phyloP scores from a whole-genome alignment of 2,113 vertebrate species.

The Ammodramus savannarum region DNA sequence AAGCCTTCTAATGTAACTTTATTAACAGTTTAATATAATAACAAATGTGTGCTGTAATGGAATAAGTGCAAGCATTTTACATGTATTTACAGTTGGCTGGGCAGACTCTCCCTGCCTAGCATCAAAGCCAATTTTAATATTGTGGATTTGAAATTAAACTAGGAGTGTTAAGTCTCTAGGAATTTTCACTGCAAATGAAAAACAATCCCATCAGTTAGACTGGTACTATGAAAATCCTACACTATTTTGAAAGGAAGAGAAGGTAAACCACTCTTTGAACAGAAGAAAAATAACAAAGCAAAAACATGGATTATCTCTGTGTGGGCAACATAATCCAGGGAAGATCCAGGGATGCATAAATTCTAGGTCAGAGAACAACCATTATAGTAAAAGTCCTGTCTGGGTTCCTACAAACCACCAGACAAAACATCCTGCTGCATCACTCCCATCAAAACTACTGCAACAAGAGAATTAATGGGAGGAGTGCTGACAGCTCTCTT shows the following conservation, averaged over 20 bases:
- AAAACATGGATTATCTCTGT: not conserved
- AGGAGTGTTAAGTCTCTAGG: not conserved
- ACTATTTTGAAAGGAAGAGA: not conserved
- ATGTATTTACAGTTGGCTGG: slow-evolving; percentile 6
- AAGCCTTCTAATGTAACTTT: slow-evolving; percentile 18
- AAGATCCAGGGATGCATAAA: not conserved
- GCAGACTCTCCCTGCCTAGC: not conserved
- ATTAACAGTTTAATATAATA: slow-evolving; percentile 9
- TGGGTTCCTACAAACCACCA: not conserved
- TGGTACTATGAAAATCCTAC: not conserved
- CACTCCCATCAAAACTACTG: not conserved
- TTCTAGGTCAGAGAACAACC: not conserved
- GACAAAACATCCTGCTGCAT: not conserved
- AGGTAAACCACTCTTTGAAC: not conserved
- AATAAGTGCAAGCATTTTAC: slow-evolving; percentile 2
- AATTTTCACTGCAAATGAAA: not conserved
- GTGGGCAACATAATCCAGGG: not conserved
- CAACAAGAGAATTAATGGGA: not conserved
- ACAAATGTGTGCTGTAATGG: not conserved
- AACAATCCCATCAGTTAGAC: not conserved
- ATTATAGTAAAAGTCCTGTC: not conserved
- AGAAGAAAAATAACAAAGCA: not conserved
- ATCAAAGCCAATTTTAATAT: not conserved
- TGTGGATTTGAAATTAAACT: not conserved
- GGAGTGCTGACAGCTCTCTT: not conserved